Evolutionary conservation across 2,113 vertebrate species (phyloP).

Genomic region (Empidonax traillii): DNA sequence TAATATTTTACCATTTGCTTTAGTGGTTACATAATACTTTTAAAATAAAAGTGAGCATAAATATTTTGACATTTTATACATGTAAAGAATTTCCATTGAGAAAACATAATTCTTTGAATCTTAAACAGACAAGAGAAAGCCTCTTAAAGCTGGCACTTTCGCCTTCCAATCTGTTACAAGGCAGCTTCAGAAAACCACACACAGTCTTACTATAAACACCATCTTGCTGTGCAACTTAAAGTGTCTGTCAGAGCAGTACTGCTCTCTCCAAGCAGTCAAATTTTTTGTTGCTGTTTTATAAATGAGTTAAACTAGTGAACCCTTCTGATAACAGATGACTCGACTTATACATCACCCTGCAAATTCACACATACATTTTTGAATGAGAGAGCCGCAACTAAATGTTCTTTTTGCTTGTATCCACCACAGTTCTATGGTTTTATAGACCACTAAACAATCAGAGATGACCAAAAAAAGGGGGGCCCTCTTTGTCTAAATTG

Average conservation of each 20-base stretch:
- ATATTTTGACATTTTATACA: conserved; percentile 57
- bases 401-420: conserved; percentile 28
- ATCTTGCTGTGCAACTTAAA: conserved; percentile 27
- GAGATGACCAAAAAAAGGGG: background rate
- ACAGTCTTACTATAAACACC: conserved; percentile 39
- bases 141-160: conserved; percentile 40
- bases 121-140: conserved; percentile 22
- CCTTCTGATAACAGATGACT: conserved; percentile 10
- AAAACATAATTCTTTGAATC: conserved; percentile 33
- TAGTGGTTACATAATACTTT: background rate
- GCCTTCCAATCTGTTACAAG: conserved; percentile 42
- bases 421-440: background rate
- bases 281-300: conserved; percentile 1
- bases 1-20: background rate
- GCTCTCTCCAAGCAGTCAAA: conserved; percentile 9
- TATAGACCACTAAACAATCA: conserved; percentile 54
- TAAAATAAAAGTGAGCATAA: conserved; percentile 33
- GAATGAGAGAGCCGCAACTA: conserved; percentile 3
- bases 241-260: conserved; percentile 14
- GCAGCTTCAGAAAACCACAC: conserved; percentile 50
- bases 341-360: background rate
- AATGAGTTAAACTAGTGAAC: conserved; percentile 6
- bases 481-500: conserved; percentile 58
- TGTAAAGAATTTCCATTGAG: conserved; percentile 5
- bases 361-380: conserved; percentile 36